Evolutionary conservation across 2,888 invertebrate species (phyloP).

Genomic region (Lasioglossum oenotherae): DNA sequence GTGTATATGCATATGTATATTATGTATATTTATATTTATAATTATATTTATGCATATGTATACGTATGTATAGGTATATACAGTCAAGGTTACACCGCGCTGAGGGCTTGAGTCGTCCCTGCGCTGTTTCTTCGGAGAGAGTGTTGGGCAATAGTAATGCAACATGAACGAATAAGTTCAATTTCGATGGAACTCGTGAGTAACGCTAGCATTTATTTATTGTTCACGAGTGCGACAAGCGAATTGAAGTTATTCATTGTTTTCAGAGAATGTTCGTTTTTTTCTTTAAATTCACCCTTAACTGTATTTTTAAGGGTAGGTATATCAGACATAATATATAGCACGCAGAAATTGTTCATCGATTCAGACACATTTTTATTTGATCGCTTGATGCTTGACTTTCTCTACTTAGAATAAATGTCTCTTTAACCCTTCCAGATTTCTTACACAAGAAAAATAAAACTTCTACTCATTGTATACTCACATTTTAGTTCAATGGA

Average conservation of each 20-base stretch:
- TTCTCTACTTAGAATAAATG: too few species aligned
- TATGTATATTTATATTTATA: slow-evolving; percentile 58
- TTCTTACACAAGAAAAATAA: neutral
- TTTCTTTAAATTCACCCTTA: neutral
- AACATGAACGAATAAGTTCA: neutral
- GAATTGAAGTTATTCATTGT: neutral
- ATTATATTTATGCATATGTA: slow-evolving; percentile 46
- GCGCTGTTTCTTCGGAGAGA: neutral
- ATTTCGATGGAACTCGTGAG: neutral
- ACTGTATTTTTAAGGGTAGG: neutral
- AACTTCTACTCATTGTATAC: neutral
- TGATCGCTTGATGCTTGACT: too few species aligned
- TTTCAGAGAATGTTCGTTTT: neutral
- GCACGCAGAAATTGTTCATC: neutral
- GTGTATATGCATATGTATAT: slow-evolving; percentile 61
- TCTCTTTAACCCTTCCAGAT: neutral
- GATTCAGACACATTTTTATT: neutral
- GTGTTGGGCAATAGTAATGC: neutral
- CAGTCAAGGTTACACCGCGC: slow-evolving; percentile 60
- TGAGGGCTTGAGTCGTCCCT: slow-evolving; percentile 20
- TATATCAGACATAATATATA: too few species aligned
- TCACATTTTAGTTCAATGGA: too few species aligned
- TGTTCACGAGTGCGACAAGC: neutral
- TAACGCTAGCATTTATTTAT: neutral
- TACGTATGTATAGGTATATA: slow-evolving; percentile 66